Base-by-base conservation (phyloP, 2,113 vertebrate genomes). In the Zosterops pallidus region DNA sequence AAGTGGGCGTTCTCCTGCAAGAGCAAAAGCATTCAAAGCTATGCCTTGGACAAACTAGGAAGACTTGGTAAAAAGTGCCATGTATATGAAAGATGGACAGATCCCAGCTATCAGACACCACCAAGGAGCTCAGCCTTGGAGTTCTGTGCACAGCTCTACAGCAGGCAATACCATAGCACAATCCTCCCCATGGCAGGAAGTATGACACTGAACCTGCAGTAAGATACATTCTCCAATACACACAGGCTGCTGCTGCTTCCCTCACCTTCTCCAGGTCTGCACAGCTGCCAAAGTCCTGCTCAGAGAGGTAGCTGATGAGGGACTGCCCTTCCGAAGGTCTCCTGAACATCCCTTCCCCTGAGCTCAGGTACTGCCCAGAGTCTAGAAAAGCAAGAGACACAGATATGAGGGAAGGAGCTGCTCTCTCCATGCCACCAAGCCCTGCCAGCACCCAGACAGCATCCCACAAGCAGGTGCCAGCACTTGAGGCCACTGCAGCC, bases 231-330 rank as follows among this genome's bases (percentile, higher is more conserved):
- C 37, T 41, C 63, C 53, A 56, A 20, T 6, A 39, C 23, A 55
- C 47, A 33, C 17, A 76, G 76, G 42, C 41, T 94, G 67, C 67
- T 83, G 64, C 49, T 81, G 83, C 50, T 50, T 50, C 42, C 21
- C 84, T 83, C 94, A 99, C 99, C 99, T 99, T 99, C 94, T 99
- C 99, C 29, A 99, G 98, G 94, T 99, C 99, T 81, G 99, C 99
- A 96, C 99, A 99, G 96, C 99, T 99, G 94, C 99, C 99, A 19
- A 99, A 99, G 97, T 99, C 99, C 98, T 99, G 99, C 97, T 99
- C 99, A 21, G 99, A 99, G 93, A 99, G 98, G 97, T 99, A 99
- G 95, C 99, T 99, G 98, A 99, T 99, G 86, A 99, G 98, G 39
- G 99, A 99, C 97, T 99, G 99, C 42, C 99, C 99, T 97, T 99